phyloP scores from a whole-genome alignment of 2,113 vertebrate genomes.

The Crotophaga sulcirostris region DNA sequence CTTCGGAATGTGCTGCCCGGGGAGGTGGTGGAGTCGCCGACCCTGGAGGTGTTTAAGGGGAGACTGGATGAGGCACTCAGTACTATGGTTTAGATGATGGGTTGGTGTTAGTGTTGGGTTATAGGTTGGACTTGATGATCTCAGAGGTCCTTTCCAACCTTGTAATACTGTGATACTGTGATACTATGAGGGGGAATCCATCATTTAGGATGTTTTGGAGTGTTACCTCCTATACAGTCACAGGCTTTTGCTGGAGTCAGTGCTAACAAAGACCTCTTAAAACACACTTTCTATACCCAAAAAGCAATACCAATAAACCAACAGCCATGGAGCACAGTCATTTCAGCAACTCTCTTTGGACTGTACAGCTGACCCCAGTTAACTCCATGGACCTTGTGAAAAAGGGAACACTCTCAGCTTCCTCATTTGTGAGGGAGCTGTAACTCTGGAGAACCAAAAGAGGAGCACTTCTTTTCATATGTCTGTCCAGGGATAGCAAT shows the following conservation, averaged over 20 bases:
- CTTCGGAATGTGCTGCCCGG: too few species aligned
- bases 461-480: background rate
- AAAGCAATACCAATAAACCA: background rate
- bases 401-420: background rate
- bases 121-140: too few species aligned
- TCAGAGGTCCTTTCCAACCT: too few species aligned
- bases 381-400: background rate
- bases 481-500: background rate
- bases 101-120: too few species aligned
- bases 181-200: too few species aligned
- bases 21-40: too few species aligned
- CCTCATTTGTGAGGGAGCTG: background rate
- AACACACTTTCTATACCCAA: background rate
- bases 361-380: background rate
- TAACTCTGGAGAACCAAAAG: background rate
- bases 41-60: too few species aligned
- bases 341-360: background rate
- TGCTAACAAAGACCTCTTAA: background rate
- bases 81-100: too few species aligned
- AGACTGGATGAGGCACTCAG: too few species aligned
- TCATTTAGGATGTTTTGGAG: background rate
- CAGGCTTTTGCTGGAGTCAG: background rate
- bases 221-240: background rate
- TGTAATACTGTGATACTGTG: too few species aligned
- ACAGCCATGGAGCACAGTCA: background rate